Evolutionary conservation across 2,113 vertebrate genomes (phyloP), one percentile per base, ranked within the genome.

Genomic region (Podarcis muralis): DNA sequence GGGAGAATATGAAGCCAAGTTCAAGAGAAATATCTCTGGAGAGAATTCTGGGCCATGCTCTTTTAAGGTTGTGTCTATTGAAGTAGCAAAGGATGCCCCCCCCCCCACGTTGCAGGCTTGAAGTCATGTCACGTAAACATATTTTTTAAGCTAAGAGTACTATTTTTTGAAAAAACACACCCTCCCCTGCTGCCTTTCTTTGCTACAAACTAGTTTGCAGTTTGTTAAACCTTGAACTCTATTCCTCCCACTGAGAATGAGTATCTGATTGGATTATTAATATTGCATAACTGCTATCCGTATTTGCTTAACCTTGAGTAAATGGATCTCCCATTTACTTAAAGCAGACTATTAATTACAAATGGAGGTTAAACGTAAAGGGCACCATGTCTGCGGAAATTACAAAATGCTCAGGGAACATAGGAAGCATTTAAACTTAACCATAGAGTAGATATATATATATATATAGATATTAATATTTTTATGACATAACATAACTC

Each of bases 191-290:
- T 81, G 92, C 91, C 93, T 62, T 0, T 86, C 83, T 89, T 83
- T 62, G 35, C 72, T 90, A 76, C 22, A 78, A 69, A 78, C 35
- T 62, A 66, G 92, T 94, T 93, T 95, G 94, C 87, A 89, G 86
- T 92, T 90, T 93, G 80, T 20, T 90, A 90, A 93, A 95, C 95
- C 90, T 96, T 96, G 94, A 93, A 13, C 94, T 94, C 91, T 95
- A 92, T 83, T 95, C 94, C 95, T 95, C 95, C 95, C 95, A 92
- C 86, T 89, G 87, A n/a, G 22, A 85, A 93, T 90, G 89, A 91
- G 91, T 90, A 40, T 90, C 93, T 93, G 94, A 95, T 95, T 95
- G 93, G 94, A 80, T 96, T 95, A 93, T 95, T 95, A 96, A 96
- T 93, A 90, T 95, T 96, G 93, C 94, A 93, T 94, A 96, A 91